A percentile compares a stretch with the other conserved stretches of the same genome.
These are phyloP conservation scores for Hydropsyche tenuis DNA, from an alignment of 1,140 invertebrate genomes.

Conservation along the genomic window DNA sequence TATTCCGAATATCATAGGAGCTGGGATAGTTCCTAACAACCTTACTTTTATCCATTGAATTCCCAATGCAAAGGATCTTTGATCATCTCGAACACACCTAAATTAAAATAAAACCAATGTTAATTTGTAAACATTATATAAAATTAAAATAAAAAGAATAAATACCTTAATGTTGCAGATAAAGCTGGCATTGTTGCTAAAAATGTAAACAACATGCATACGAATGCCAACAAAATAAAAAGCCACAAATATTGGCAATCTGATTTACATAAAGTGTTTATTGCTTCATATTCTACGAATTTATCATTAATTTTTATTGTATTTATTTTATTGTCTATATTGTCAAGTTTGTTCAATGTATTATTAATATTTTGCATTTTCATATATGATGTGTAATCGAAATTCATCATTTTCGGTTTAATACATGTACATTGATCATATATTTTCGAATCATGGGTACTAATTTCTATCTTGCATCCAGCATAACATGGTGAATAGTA, in stretches of 20 bases:
- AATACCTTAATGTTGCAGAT: conserved; percentile 74
- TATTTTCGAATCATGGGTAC: conserved; percentile 54
- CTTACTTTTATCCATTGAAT: conserved; percentile 88
- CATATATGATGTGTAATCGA: conserved; percentile 22
- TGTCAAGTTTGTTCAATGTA: neutral
- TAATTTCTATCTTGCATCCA: conserved; percentile 68
- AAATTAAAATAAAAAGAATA: neutral
- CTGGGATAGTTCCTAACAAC: conserved; percentile 82
- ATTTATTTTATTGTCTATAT: neutral
- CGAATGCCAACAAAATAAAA: conserved; percentile 72
- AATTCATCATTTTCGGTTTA: neutral
- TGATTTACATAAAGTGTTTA: conserved; percentile 69
- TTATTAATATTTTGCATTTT: neutral
- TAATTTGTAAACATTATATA: neutral
- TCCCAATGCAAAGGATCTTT: conserved; percentile 84
- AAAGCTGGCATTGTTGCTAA: conserved; percentile 79
- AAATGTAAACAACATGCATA: conserved; percentile 79
- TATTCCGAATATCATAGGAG: conserved; percentile 83
- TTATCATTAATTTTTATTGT: conserved; percentile 45
- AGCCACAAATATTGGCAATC: conserved; percentile 70
- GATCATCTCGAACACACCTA: conserved; percentile 81
- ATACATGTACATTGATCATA: conserved; percentile 68
- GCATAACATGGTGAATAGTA: conserved; percentile 88
- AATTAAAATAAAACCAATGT: conserved; percentile 22
- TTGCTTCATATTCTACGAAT: conserved; percentile 62